phyloP scores from a whole-genome alignment of 2,113 vertebrate genomes.

The Paradisaea rubra region DNA sequence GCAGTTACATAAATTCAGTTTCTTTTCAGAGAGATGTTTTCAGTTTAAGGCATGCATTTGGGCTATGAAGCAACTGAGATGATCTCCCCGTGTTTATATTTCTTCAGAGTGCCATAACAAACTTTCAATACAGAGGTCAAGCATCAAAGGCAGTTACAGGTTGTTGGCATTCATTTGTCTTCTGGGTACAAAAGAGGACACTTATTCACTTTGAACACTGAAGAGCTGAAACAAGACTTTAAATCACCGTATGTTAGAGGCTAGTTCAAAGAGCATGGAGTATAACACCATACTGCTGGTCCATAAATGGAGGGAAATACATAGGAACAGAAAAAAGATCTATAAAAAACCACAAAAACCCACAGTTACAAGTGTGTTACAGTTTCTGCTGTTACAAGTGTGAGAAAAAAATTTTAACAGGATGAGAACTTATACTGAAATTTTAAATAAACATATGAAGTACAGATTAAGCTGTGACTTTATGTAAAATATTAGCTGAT shows the following conservation, averaged over 20 bases:
- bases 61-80: not conserved
- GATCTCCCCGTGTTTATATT: not conserved
- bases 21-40: not conserved
- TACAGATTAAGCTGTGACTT: not conserved
- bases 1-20: slow-evolving; percentile 1
- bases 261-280: not conserved
- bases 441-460: not conserved
- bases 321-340: not conserved
- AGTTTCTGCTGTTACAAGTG: not conserved
- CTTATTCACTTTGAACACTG: slow-evolving; percentile 31
- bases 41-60: slow-evolving; percentile 33
- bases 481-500: not conserved
- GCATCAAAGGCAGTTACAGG: slow-evolving; percentile 22
- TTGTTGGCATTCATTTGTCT: slow-evolving; percentile 36
- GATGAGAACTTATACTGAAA: not conserved
- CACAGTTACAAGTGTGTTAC: not conserved
- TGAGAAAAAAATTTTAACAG: not conserved
- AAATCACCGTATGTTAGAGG: not conserved
- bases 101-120: slow-evolving; percentile 8
- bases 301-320: not conserved
- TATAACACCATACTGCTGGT: not conserved
- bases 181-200: slow-evolving; percentile 24
- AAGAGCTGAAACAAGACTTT: slow-evolving; percentile 22
- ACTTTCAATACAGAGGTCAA: slow-evolving; percentile 43
- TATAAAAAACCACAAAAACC: not conserved